phyloP scores from a whole-genome alignment of 1,140 invertebrate species.

The Apis dorsata region DNA sequence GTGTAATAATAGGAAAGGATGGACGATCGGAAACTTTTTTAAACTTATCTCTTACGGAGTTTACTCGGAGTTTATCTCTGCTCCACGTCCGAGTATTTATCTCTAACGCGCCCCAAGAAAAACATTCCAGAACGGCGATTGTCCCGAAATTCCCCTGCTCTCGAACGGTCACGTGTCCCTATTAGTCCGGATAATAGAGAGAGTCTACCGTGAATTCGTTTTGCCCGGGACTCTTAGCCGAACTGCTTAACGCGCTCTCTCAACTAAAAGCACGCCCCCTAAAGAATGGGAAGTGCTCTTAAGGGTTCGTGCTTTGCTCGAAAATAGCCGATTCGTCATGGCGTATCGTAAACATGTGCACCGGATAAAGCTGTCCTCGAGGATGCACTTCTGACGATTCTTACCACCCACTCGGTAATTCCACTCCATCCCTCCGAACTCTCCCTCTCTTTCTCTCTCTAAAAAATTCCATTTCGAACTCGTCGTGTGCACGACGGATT shows the following conservation, averaged over 20 bases:
- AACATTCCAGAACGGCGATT: neutral
- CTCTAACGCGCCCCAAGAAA: neutral
- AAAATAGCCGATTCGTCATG: conserved; percentile 36
- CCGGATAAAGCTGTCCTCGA: conserved; percentile 13
- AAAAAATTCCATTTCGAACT: too few relatives aligned
- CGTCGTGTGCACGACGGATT: neutral
- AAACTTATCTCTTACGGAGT: neutral
- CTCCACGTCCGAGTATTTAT: neutral
- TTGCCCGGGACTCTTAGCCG: neutral
- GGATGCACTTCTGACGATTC: neutral
- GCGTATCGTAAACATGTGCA: conserved; percentile 32
- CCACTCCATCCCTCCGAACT: too few relatives aligned
- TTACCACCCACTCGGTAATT: neutral
- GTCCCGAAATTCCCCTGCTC: neutral
- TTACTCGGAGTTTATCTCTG: neutral
- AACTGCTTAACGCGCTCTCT: conserved; percentile 22
- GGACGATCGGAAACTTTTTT: neutral
- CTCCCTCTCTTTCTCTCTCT: too few relatives aligned
- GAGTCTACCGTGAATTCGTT: conserved; percentile 5
- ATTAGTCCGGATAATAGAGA: conserved; percentile 17
- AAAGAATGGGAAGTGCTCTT: neutral
- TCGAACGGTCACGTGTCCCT: conserved; percentile 10
- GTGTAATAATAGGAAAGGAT: too few relatives aligned
- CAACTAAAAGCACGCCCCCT: neutral
- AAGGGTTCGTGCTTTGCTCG: conserved; percentile 28